phyloP scores from a whole-genome alignment of 2,888 invertebrate species.

The Polylopha cassiicola region DNA sequence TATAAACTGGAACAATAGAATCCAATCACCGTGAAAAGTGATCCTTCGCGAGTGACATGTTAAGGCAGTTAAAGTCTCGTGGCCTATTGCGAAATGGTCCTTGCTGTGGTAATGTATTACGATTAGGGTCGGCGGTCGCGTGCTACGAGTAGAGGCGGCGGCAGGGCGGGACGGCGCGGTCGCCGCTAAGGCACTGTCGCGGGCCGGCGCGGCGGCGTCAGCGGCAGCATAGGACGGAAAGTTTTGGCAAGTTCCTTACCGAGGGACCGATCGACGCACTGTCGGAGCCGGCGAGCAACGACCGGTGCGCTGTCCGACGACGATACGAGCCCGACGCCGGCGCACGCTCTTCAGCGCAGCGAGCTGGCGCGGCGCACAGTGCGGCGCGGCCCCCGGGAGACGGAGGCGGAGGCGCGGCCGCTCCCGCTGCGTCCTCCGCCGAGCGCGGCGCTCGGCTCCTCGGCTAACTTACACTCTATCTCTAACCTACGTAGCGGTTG shows the following conservation, averaged over 20 bases:
- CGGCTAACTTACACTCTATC: conserved; percentile 65
- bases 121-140: no score
- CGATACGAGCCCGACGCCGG: no score
- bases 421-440: conserved; percentile 45
- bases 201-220: conserved; percentile 36
- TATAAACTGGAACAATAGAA: no score
- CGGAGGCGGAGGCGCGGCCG: conserved; percentile 23
- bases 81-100: no score
- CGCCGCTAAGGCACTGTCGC: conserved; percentile 55
- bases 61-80: no score
- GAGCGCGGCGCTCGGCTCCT: conserved; percentile 60
- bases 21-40: no score
- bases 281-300: conserved; percentile 27
- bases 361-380: conserved; percentile 17
- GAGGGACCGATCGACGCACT: conserved; percentile 44
- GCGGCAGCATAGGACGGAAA: conserved; percentile 68
- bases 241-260: conserved; percentile 69
- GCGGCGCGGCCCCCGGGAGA: conserved; percentile 10
- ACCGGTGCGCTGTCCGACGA: conserved; percentile 1
- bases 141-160: conserved; percentile 9
- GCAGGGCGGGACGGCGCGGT: conserved; percentile 25
- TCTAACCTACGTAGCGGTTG: conserved; percentile 76
- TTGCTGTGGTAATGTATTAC: no score
- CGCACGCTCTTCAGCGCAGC: no score
- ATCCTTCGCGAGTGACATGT: no score